Base-by-base conservation (phyloP, 1,140 invertebrate genomes). In the Bombyx mandarina region DNA sequence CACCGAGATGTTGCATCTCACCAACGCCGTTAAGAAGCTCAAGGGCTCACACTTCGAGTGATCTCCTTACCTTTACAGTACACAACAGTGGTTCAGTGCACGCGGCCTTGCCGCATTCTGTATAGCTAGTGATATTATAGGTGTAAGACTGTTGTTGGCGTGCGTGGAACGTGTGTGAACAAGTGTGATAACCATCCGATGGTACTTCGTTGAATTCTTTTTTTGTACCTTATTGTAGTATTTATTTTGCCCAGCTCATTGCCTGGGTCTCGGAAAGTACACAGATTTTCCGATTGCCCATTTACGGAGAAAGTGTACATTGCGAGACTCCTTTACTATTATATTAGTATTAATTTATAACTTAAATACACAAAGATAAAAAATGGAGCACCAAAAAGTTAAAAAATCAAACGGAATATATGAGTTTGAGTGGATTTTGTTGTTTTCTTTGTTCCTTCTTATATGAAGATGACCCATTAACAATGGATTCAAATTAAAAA, bases 11-110 rank as follows among this genome's bases (percentile, higher is more conserved):
- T 90, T 93, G 52, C 94, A 96, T 72, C 89, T 97, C 45, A 94
- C 93, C 74, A 96, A 94, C 78, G 95, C 95, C 53, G 89, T 97
- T 62, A 91, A 91, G 79, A 96, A 95, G 89, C 90, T 96, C 65
- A 93, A 92, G 86, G 77, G 84, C 71, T 86, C 89, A 58, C 86
- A 89, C 44, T 90, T 90, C 82, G 85, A 83, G 65, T 89, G 74
- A 88, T 75, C 50, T 58, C 63, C 62, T 66, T 60, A 56, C 58
- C 61, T 52, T 56, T 60, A 35, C 26, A 67, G 59, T 62, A 67
- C 63, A 73, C 65, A 61, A 57, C 67, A 68, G 67, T 63, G 67
- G 72, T 67, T 72, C 78, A 77, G 73, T 76, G 79, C 74, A 77
- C 79, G 75, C 74, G 79, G 75, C 73, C 54, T 65, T 58, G 71